A percentile compares a stretch with the other conserved stretches of the same genome.
Evolutionary conservation across 2,113 vertebrate genomes (phyloP).

Genomic region (Pitta sordida): DNA sequence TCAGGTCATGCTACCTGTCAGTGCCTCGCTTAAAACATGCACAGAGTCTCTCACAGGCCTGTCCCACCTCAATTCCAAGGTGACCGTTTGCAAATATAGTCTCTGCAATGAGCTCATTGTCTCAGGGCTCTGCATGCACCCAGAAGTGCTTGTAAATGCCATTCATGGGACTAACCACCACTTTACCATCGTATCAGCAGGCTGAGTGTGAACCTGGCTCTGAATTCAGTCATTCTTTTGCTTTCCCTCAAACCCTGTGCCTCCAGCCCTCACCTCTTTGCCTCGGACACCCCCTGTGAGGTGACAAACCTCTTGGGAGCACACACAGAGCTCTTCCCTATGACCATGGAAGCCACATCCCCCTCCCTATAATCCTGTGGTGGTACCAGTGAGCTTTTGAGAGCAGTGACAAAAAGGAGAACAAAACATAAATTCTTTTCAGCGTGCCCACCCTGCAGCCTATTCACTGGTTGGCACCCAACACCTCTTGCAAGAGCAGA

Average conservation of each 20-base stretch:
- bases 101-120: not conserved
- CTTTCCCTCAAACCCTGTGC: not conserved
- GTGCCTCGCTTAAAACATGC: not conserved
- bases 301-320: not conserved
- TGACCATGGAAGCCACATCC: not conserved
- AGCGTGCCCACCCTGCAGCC: not conserved
- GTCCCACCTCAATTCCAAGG: not conserved
- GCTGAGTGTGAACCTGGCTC: not conserved
- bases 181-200: not conserved
- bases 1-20: not conserved
- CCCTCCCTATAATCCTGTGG: not conserved
- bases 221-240: not conserved
- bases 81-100: not conserved
- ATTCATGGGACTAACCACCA: not conserved
- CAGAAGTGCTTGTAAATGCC: not conserved
- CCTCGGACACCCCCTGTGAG: rapidly evolving
- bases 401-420: not conserved
- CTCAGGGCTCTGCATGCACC: not conserved
- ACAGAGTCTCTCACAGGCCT: not conserved
- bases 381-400: not conserved
- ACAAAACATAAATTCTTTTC: not conserved
- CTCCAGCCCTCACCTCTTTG: not conserved
- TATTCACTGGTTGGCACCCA: not conserved
- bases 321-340: not conserved
- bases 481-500: not conserved